A percentile compares a stretch with the other conserved stretches of the same genome.
Conservation (phyloP, 2,113 vertebrate genomes). For the Bagarius yarrelli region DNA sequence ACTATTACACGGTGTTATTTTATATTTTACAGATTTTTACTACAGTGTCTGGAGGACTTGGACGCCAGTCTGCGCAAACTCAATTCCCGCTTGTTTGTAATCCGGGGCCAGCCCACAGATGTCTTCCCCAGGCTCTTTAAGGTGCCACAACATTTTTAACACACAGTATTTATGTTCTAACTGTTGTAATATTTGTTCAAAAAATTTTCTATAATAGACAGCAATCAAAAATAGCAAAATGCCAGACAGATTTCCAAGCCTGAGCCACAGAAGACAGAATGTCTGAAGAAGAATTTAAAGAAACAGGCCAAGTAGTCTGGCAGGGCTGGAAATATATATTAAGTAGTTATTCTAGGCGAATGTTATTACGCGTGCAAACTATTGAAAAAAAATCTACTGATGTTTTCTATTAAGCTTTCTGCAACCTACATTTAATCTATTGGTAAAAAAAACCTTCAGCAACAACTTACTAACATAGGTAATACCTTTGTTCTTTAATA, state of each 20-base stretch:
- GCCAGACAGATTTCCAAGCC: neutral
- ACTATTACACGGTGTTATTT: neutral
- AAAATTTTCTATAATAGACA: neutral
- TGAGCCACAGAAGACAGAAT: neutral
- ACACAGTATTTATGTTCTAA: neutral
- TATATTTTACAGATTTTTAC: constrained; percentile 79
- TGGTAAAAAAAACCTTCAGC: neutral
- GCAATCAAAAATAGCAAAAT: neutral
- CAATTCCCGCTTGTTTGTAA: constrained; percentile 94
- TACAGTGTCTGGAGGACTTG: constrained; percentile 94
- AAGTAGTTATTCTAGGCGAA: neutral
- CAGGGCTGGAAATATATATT: neutral
- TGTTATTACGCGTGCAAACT: neutral
- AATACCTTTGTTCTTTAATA: neutral
- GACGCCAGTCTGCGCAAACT: constrained; percentile 91
- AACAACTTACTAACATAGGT: neutral
- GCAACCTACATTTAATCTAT: neutral
- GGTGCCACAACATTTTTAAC: constrained; percentile 64
- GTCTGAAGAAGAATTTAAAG: neutral
- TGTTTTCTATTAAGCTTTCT: neutral
- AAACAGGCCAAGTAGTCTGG: neutral
- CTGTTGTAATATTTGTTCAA: neutral
- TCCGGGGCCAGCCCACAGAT: constrained; percentile 96
- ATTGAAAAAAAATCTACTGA: neutral
- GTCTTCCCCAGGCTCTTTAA: constrained; percentile 96